Evolutionary conservation across 2,888 invertebrate species (phyloP), one percentile per base, ranked within the genome.

Genomic region (Meandrusa payeni): DNA sequence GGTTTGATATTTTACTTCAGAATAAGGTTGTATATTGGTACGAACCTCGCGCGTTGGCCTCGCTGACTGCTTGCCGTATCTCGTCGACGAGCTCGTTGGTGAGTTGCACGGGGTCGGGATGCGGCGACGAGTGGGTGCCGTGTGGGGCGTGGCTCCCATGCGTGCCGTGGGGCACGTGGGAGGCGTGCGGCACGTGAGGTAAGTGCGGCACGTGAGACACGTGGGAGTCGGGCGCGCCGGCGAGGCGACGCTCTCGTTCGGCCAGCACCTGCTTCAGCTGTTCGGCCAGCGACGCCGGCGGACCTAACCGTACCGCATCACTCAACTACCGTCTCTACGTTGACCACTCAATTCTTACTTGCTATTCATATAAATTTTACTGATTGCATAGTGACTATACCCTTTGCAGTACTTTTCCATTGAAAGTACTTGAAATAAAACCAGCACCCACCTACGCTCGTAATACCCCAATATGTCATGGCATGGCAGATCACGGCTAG

Each of bases 231-330:
- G 53, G 58, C 33, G 75, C 70, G 33, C 88, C 86, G 29, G 89
- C 89, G 47, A 93, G 88, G 47, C 94, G 91, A 71, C 94, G 91
- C 82, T 95, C 95, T 58, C 95, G 90, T 81, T 96, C 95, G 47
- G 95, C 94, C 63, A 96, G 81, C 60, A 95, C 95, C 76, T 94
- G 94, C 88, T 95, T 95, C 61, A 96, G 89, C 76, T 96, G 95
- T 79, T 95, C 95, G 10, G 95, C 95, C 55, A 95, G 89, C 43
- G 94, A 94, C 52, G 94, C 90, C 36, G 94, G 93, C 46, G 94
- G 94, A 63, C 92, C 93, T 44, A 44, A 4, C 43, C 44, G 44
- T 78, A 69, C 39, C 59, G 50, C 53, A 38, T 23, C 15, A 33
- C 39, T 27, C 37, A 20, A 37, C 32, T 37, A 42, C 7, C 23